phyloP scores from a whole-genome alignment of 1,140 invertebrate genomes.

The Drosophila leontia region DNA sequence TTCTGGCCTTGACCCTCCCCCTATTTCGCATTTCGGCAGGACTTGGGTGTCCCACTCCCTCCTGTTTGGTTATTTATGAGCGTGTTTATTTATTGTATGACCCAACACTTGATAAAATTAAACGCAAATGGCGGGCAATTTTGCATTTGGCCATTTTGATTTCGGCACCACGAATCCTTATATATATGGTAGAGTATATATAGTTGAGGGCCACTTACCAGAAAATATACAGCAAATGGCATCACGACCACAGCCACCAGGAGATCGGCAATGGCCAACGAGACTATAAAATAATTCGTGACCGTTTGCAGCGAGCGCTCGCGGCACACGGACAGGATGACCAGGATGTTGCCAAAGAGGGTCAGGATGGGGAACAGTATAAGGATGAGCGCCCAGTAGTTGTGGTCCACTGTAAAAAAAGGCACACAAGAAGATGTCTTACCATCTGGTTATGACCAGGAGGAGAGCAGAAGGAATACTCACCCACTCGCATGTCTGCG shows the following conservation, averaged over 20 bases:
- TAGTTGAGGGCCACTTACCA: constrained; percentile 89
- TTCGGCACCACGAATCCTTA: constrained; percentile 22
- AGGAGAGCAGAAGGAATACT: constrained; percentile 17
- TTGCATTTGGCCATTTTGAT: constrained; percentile 78
- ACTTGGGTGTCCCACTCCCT: neutral
- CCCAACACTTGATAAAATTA: constrained; percentile 81
- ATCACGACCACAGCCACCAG: constrained; percentile 98
- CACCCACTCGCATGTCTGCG: constrained; percentile 65
- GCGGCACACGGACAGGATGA: constrained; percentile 96
- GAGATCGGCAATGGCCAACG: constrained; percentile 98
- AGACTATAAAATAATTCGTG: constrained; percentile 99
- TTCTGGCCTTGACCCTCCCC: neutral
- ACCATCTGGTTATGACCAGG: no score
- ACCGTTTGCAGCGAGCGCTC: constrained; percentile 96
- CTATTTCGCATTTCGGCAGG: neutral
- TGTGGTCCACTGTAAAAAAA: constrained; percentile 86
- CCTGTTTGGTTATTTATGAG: constrained; percentile 69
- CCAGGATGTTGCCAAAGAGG: constrained; percentile 98
- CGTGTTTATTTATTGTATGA: constrained; percentile 79
- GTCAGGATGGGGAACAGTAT: constrained; percentile 96
- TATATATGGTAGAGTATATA: neutral
- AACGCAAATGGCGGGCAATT: constrained; percentile 73
- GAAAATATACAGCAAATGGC: constrained; percentile 98
- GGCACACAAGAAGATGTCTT: neutral
- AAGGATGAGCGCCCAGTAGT: constrained; percentile 94